phyloP scores from a whole-genome alignment of 53 echinoderm and acorn worm genomes.

The Mesocentrotus franciscanus region DNA sequence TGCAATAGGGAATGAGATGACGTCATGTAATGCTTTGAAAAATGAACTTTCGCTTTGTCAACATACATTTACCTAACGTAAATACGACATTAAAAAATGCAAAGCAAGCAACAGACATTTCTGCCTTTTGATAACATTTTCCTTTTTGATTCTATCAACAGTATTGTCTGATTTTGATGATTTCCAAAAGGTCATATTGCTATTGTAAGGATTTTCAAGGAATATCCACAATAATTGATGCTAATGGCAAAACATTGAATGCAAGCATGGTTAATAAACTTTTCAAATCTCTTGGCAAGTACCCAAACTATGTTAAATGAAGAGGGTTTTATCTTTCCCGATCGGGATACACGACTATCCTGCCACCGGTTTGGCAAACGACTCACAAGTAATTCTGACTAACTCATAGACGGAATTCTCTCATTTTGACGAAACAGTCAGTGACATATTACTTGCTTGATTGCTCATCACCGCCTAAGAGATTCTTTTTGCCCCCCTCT shows the following conservation, averaged over 20 bases:
- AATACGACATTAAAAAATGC: not conserved
- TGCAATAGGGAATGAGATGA: not conserved
- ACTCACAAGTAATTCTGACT: not conserved
- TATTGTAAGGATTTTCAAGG: not conserved
- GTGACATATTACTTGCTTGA: constrained; percentile 33
- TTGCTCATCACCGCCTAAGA: not conserved
- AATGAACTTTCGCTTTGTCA: not conserved
- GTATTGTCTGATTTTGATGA: not conserved
- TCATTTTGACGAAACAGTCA: constrained; percentile 23
- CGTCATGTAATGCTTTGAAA: not conserved
- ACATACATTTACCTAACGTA: not conserved
- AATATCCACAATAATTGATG: not conserved
- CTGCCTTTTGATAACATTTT: not conserved
- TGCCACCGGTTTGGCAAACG: not conserved
- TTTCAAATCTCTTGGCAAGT: not conserved
- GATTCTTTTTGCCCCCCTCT: not conserved
- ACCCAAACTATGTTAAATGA: not conserved
- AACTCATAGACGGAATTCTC: not conserved
- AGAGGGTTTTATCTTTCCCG: not conserved
- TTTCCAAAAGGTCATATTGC: not conserved
- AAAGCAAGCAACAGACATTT: not conserved
- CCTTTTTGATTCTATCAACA: not conserved
- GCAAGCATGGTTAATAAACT: not conserved
- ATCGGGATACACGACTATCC: not conserved
- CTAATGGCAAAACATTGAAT: not conserved